Evolutionary conservation across 2,888 invertebrate species (phyloP).

Genomic region (Biston stratarius): DNA sequence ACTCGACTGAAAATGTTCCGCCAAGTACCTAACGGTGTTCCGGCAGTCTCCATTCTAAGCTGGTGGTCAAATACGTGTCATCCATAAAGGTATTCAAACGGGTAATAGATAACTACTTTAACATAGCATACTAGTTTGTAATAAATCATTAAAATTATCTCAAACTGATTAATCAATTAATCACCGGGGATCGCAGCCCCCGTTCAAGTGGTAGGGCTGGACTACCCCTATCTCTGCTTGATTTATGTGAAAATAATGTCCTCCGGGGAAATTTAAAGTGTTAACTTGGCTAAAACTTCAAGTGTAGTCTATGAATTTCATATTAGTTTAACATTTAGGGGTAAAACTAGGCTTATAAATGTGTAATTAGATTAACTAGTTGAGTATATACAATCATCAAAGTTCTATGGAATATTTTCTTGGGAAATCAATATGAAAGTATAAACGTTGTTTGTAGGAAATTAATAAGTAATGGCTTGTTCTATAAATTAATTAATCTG

Average conservation of each 20-base stretch:
- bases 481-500: neutral
- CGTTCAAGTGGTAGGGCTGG: conserved; percentile 69
- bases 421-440: neutral
- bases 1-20: too few species aligned
- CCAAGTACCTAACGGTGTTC: too few species aligned
- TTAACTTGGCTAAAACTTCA: conserved; percentile 59
- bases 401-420: neutral
- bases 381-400: neutral
- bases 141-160: conserved; percentile 82
- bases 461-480: neutral
- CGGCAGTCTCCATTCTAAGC: too few species aligned
- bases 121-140: conserved; percentile 45
- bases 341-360: conserved; percentile 1
- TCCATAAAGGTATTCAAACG: too few species aligned
- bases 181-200: conserved; percentile 74
- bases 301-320: conserved; percentile 57
- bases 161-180: conserved; percentile 82
- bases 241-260: conserved; percentile 82
- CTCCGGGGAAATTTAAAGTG: conserved; percentile 71
- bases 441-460: neutral
- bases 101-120: neutral
- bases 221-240: conserved; percentile 69
- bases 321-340: conserved; percentile 50
- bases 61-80: too few species aligned
- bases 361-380: neutral